A percentile compares a stretch with the other conserved stretches of the same genome.
phyloP scores from a whole-genome alignment of 2,888 invertebrate genomes.

The Pinctada fucata region DNA sequence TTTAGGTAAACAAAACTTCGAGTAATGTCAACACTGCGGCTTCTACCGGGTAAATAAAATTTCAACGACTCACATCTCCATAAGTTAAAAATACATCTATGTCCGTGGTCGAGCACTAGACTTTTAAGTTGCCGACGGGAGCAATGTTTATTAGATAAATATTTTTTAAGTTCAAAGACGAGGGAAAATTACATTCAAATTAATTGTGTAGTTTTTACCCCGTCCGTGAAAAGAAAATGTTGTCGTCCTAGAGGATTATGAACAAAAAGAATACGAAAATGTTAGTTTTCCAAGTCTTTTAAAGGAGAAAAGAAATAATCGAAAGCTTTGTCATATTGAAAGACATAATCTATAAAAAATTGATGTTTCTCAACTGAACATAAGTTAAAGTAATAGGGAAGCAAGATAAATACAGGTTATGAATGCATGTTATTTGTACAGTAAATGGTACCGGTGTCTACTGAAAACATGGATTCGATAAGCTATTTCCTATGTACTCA shows the following conservation, averaged over 20 bases:
- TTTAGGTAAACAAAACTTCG: constrained; percentile 23
- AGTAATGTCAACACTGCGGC: constrained; percentile 18
- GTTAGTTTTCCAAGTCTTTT: not conserved
- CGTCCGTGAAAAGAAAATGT: not conserved
- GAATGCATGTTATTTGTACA: no score
- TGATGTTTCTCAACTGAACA: no score
- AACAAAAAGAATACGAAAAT: not conserved
- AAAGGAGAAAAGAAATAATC: not conserved
- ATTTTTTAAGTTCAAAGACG: constrained; percentile 6
- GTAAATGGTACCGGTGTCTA: no score
- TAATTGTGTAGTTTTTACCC: not conserved
- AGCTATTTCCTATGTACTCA: no score
- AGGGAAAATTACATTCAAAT: constrained; percentile 3
- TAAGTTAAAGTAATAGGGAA: no score
- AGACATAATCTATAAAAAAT: no score
- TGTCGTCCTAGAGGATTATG: not conserved
- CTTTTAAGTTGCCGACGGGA: constrained; percentile 16
- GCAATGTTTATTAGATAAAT: constrained; percentile 16
- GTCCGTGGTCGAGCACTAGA: not conserved
- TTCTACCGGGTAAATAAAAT: constrained; percentile 18
- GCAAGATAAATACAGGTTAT: no score
- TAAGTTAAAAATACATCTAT: not conserved
- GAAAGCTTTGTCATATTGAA: not conserved
- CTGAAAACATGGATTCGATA: no score
- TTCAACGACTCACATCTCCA: not conserved